Evolutionary conservation across 2,888 invertebrate species (phyloP).

Genomic region (Ophion slaviceki): DNA sequence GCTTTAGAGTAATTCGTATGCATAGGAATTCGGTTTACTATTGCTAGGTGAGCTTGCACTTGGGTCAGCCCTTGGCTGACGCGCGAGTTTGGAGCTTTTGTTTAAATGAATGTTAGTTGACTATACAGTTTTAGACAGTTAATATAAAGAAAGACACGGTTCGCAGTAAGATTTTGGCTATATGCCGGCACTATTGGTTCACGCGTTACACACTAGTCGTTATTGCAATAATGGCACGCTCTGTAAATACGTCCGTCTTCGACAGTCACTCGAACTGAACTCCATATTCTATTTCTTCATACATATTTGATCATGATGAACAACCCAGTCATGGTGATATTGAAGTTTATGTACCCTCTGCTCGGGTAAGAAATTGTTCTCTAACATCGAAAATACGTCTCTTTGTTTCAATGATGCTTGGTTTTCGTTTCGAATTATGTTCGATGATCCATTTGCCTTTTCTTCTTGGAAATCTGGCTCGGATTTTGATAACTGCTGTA

Average conservation of each 20-base stretch:
- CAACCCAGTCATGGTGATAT: too few relatives aligned
- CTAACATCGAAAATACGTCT: too few relatives aligned
- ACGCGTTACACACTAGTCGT: slow-evolving; percentile 13
- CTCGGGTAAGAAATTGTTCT: too few relatives aligned
- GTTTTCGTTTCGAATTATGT: too few relatives aligned
- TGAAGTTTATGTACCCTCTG: too few relatives aligned
- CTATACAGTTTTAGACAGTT: slow-evolving; percentile 1
- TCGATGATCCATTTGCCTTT: too few relatives aligned
- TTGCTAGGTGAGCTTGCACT: slow-evolving; percentile 2
- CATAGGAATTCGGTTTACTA: not conserved
- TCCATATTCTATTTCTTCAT: not conserved
- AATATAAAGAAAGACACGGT: slow-evolving; percentile 13
- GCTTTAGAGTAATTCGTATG: not conserved
- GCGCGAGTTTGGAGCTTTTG: slow-evolving; percentile 19
- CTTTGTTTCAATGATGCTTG: too few relatives aligned
- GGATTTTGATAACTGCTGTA: too few relatives aligned
- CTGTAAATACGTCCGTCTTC: not conserved
- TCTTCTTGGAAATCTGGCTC: too few relatives aligned
- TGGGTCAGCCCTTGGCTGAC: slow-evolving; percentile 36
- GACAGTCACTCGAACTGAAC: not conserved
- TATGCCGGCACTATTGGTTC: slow-evolving; percentile 5
- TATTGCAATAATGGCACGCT: slow-evolving; percentile 3
- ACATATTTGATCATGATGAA: too few relatives aligned
- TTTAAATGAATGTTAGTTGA: slow-evolving; percentile 9
- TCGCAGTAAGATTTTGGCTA: slow-evolving; percentile 7